Percentiles rank a stretch among this genome's conserved stretches.
phyloP scores from a whole-genome alignment of 2,113 vertebrate species.

The Fregetta grallaria region DNA sequence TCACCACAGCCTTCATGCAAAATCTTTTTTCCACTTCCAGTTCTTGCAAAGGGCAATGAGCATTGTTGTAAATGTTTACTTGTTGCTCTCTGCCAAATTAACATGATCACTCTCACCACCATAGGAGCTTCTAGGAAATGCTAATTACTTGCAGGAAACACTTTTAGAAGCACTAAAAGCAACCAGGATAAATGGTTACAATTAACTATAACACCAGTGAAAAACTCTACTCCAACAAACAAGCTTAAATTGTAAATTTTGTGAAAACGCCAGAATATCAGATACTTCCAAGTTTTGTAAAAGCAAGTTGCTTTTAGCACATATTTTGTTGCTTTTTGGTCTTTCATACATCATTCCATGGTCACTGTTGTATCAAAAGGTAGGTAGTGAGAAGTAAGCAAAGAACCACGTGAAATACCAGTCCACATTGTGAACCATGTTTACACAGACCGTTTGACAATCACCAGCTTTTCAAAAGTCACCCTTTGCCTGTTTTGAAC shows the following conservation, averaged over 20 bases:
- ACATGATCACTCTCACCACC: background rate
- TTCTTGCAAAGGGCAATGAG: background rate
- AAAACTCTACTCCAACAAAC: background rate
- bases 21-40: background rate
- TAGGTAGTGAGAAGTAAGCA: background rate
- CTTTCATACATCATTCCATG: background rate
- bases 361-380: background rate
- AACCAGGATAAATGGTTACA: background rate
- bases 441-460: background rate
- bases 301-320: background rate
- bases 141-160: background rate
- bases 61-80: background rate
- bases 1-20: background rate
- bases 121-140: background rate
- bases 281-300: background rate
- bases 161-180: background rate
- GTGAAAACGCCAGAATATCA: background rate
- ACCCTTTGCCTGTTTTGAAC: background rate
- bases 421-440: rapidly evolving
- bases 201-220: background rate
- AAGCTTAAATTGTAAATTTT: background rate
- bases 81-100: background rate
- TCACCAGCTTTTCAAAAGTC: background rate
- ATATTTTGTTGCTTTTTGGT: rapidly evolving
- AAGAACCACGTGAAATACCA: background rate